Evolutionary conservation across 1,140 invertebrate genomes (phyloP).

Genomic region (Brachionus sp.): DNA sequence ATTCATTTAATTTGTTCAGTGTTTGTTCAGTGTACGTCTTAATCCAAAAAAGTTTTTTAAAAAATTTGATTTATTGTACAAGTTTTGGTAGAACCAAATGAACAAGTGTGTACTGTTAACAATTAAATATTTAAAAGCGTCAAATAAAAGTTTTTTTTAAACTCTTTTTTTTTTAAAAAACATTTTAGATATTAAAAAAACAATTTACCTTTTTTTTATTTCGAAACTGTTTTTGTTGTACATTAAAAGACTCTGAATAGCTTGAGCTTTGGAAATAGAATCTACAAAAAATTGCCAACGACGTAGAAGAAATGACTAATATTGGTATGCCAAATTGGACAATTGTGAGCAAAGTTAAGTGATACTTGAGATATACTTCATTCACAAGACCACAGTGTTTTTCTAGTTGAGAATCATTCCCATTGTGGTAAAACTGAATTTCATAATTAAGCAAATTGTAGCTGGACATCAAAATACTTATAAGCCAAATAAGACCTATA

Average conservation of each 20-base stretch:
- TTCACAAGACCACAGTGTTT: slow-evolving; percentile 5
- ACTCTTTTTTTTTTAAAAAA: no score
- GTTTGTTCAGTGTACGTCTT: no score
- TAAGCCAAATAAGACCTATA: slow-evolving; percentile 69
- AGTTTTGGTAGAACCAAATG: no score
- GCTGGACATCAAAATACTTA: slow-evolving; percentile 65
- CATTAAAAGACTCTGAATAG: neutral
- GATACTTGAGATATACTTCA: neutral
- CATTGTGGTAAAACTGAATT: neutral
- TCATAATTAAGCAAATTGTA: slow-evolving; percentile 58
- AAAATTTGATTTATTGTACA: no score
- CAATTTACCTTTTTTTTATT: slow-evolving; percentile 33
- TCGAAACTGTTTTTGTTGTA: neutral
- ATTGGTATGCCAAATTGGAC: slow-evolving; percentile 35
- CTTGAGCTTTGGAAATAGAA: neutral
- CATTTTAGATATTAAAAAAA: no score
- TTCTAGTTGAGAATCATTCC: neutral
- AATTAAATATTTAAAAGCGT: no score
- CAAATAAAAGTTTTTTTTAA: no score
- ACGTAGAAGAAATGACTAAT: slow-evolving; percentile 6
- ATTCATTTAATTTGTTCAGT: no score
- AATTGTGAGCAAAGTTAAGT: neutral
- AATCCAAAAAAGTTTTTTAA: no score
- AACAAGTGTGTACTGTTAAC: no score
- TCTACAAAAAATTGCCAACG: slow-evolving; percentile 6